Evolutionary conservation across 2,888 invertebrate species (phyloP).

Genomic region (Emesis russula): DNA sequence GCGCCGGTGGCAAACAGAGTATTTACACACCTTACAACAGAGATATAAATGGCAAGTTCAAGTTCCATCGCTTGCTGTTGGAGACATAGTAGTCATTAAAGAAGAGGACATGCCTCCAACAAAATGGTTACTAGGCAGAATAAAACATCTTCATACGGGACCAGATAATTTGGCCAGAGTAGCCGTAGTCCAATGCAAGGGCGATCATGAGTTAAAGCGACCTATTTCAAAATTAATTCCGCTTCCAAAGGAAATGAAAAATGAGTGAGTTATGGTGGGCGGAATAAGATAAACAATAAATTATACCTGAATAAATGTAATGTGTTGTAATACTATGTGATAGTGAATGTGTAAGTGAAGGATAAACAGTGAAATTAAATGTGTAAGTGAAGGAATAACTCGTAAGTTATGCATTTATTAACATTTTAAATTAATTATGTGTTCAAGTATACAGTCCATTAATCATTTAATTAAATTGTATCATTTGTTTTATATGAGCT

Average conservation of each 20-base stretch:
- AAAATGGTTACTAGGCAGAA: slow-evolving; percentile 74
- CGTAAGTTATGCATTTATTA: background rate
- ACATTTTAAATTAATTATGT: background rate
- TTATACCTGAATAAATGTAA: too few species aligned
- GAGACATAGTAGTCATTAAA: slow-evolving; percentile 76
- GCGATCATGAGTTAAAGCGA: slow-evolving; percentile 72
- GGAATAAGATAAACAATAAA: background rate
- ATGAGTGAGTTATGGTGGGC: background rate
- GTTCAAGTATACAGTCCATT: background rate
- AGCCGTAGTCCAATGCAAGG: slow-evolving; percentile 78
- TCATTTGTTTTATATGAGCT: background rate
- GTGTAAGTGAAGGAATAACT: too few species aligned
- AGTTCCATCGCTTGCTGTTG: slow-evolving; percentile 29
- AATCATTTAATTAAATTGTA: background rate
- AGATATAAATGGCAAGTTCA: slow-evolving; percentile 80
- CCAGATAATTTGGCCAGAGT: slow-evolving; percentile 76
- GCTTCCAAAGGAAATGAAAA: slow-evolving; percentile 20
- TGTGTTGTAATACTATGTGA: too few species aligned
- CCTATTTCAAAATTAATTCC: slow-evolving; percentile 49
- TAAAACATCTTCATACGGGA: slow-evolving; percentile 65
- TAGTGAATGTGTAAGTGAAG: too few species aligned
- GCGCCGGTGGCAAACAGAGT: slow-evolving; percentile 78
- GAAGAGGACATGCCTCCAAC: slow-evolving; percentile 71
- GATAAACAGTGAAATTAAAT: too few species aligned
- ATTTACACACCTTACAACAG: slow-evolving; percentile 79